phyloP scores from a whole-genome alignment of 2,888 invertebrate species.

The Amblyteles armatorius region DNA sequence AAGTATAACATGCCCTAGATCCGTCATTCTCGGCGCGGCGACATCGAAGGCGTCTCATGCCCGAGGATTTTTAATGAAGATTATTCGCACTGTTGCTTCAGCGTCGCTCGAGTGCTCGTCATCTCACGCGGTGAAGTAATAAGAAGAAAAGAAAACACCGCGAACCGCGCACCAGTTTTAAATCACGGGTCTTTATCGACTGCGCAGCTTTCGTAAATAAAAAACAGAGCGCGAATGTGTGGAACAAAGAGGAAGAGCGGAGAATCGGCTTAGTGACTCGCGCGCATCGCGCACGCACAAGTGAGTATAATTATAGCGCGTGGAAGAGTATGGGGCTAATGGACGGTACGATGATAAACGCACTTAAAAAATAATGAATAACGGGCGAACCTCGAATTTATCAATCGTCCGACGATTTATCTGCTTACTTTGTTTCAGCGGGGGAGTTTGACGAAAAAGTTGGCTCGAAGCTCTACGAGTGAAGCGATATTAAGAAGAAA shows the following conservation, averaged over 20 bases:
- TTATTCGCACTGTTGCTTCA: constrained; percentile 10
- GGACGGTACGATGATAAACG: constrained; percentile 34
- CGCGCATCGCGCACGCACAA: neutral
- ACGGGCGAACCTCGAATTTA: neutral
- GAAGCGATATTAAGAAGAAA: neutral
- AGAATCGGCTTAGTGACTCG: constrained; percentile 16
- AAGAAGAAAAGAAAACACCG: neutral
- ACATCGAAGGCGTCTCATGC: constrained; percentile 3
- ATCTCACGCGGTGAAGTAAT: neutral
- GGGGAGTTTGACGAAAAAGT: neutral
- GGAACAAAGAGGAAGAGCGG: constrained; percentile 16
- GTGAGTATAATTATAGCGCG: constrained; percentile 22
- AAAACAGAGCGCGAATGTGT: neutral
- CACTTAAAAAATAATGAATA: constrained; percentile 21
- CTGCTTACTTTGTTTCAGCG: constrained; percentile 6
- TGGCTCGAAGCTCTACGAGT: neutral
- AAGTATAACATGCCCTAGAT: constrained; percentile 35
- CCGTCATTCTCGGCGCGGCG: neutral
- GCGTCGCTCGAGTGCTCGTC: constrained; percentile 26
- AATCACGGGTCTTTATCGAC: constrained; percentile 6
- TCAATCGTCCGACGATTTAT: constrained; percentile 28
- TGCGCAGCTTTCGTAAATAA: neutral
- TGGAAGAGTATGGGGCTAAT: constrained; percentile 2
- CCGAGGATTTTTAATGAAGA: neutral
- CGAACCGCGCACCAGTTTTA: neutral